Evolutionary conservation across 2,113 vertebrate genomes (phyloP).

Genomic region (Periophthalmodon schlosseri): DNA sequence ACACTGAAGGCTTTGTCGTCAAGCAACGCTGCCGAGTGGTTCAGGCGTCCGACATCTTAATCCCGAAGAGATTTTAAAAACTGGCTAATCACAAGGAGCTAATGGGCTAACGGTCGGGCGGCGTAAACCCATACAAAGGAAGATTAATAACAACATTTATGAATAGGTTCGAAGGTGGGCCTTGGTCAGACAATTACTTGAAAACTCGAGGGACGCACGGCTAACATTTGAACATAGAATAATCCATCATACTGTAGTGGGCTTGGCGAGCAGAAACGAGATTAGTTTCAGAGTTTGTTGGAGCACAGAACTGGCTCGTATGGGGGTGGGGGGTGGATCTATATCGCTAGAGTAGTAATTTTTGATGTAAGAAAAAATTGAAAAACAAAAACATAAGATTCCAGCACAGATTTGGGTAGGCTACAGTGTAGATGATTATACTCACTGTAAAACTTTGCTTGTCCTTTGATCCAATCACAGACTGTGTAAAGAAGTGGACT

Average conservation of each 20-base stretch:
- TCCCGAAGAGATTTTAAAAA: conserved; percentile 24
- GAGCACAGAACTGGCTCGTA: conserved; percentile 11
- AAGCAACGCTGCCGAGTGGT: conserved; percentile 23
- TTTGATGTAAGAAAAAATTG: conserved; percentile 22
- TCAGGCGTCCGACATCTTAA: conserved; percentile 16
- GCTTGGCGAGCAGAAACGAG: background rate
- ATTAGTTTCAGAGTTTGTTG: conserved; percentile 30
- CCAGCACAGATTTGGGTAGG: background rate
- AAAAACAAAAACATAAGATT: background rate
- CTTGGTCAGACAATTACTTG: conserved; percentile 4
- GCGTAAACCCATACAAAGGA: conserved; percentile 5
- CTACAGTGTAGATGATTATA: too few species aligned
- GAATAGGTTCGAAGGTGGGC: conserved; percentile 21
- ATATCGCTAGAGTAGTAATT: conserved; percentile 7
- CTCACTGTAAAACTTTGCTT: too few species aligned
- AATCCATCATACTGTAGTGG: background rate
- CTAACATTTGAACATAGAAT: background rate
- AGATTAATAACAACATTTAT: conserved; percentile 32
- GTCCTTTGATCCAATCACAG: too few species aligned
- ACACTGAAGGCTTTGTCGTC: conserved; percentile 21
- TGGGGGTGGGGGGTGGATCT: background rate
- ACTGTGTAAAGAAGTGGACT: too few species aligned
- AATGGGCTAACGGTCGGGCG: conserved; percentile 17
- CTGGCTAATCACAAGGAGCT: conserved; percentile 17
- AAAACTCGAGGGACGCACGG: conserved; percentile 8